phyloP scores from a whole-genome alignment of 1,140 invertebrate genomes.

The Leguminivora glycinivorella region DNA sequence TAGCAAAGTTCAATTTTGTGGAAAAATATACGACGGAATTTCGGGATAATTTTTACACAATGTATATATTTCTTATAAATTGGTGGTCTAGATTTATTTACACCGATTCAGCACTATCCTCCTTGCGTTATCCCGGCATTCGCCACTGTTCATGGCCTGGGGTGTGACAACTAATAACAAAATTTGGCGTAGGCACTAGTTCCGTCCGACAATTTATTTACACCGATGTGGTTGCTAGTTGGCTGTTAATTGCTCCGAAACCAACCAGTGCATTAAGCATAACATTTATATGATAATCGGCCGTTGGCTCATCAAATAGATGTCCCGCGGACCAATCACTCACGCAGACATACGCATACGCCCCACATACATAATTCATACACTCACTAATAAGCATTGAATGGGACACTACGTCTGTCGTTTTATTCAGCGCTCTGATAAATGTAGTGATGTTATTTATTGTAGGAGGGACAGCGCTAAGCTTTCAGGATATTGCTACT shows the following conservation, averaged over 20 bases:
- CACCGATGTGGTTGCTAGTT: no score
- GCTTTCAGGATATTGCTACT: slow-evolving; percentile 20
- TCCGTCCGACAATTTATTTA: no score
- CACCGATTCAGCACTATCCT: no score
- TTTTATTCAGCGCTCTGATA: slow-evolving; percentile 18
- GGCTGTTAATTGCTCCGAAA: background rate
- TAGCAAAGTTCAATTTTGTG: background rate
- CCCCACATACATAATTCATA: slow-evolving; percentile 30
- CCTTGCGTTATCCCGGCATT: no score
- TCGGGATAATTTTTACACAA: background rate
- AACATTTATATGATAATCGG: background rate
- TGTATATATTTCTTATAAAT: background rate
- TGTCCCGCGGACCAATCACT: slow-evolving; percentile 8
- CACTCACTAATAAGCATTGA: slow-evolving; percentile 23
- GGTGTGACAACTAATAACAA: no score
- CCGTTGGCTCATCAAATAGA: slow-evolving; percentile 4
- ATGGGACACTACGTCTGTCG: slow-evolving; percentile 8
- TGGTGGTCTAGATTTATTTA: background rate
- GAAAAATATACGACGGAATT: background rate
- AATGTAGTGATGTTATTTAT: slow-evolving; percentile 25
- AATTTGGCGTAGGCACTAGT: no score
- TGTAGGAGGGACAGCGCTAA: slow-evolving; percentile 11
- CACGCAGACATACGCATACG: background rate
- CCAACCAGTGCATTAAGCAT: background rate
- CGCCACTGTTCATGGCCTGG: no score